Conservation (phyloP, 1,140 invertebrate genomes). For the Vanessa tameamea region DNA sequence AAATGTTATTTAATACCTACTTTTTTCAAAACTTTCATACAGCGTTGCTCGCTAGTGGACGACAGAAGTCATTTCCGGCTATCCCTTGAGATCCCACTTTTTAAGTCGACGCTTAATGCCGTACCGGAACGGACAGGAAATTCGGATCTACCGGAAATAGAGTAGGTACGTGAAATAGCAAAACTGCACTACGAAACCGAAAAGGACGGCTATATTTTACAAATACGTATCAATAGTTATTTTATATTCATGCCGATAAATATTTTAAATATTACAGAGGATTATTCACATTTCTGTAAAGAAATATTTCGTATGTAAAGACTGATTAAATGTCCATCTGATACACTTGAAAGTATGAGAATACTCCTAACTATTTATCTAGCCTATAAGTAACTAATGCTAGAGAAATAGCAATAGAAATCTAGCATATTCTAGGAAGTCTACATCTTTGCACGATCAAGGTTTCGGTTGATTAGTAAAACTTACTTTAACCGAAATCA, state of each 20-base stretch:
- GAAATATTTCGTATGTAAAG: too few species aligned
- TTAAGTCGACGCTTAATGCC: slow-evolving; percentile 70
- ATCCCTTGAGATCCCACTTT: slow-evolving; percentile 65
- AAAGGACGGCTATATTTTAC: slow-evolving; percentile 17
- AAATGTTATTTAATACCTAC: background rate
- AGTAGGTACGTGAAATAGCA: slow-evolving; percentile 60
- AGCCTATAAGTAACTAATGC: too few species aligned
- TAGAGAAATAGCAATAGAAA: too few species aligned
- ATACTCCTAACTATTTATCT: too few species aligned
- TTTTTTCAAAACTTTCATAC: background rate
- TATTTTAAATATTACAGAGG: background rate
- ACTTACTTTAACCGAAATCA: too few species aligned
- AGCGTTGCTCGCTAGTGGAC: slow-evolving; percentile 33
- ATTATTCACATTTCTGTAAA: too few species aligned
- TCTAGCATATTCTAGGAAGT: too few species aligned
- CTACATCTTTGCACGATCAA: too few species aligned
- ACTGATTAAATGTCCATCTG: too few species aligned
- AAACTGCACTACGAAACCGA: slow-evolving; percentile 23
- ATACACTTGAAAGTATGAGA: too few species aligned
- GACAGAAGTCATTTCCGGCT: slow-evolving; percentile 72
- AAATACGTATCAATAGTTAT: slow-evolving; percentile 2
- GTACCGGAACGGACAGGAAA: slow-evolving; percentile 60
- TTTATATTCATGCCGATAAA: background rate
- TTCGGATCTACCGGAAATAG: slow-evolving; percentile 71
- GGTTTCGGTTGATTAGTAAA: too few species aligned